Base-by-base conservation (phyloP, 2,113 vertebrate genomes). In the Steatornis caripensis region DNA sequence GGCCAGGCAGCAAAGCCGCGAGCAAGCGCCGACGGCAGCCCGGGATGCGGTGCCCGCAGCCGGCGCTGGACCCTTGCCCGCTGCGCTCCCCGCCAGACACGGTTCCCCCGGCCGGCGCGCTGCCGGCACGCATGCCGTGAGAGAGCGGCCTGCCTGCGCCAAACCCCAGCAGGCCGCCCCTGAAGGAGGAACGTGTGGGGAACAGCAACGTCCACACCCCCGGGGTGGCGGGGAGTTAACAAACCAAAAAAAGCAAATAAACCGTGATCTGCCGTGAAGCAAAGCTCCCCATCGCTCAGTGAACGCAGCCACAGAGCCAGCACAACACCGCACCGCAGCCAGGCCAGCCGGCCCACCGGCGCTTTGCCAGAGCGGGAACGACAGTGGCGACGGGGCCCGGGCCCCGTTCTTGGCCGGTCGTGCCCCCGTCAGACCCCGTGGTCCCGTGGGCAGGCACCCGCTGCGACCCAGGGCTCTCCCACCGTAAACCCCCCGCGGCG, bases 361-460 rank as follows among this genome's bases (percentile, higher is more conserved):
- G 2, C 78, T 49, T 37, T 20, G 32, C 51, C 5, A 12, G 13
- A 43, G 76, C 2, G 3, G 76, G 57, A 89, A 39, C 4, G 12
- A 39, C 4, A 2, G 27, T 0, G 5, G 2, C 0, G 7, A 11
- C 5, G 24, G 66, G 72, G 48, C 43, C 62, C 53, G 4, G 43
- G 48, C 54, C 43, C 32, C 2, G 12, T 41, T 75, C 27, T 43
- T n/a, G n/a, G n/a, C n/a, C n/a, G n/a, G n/a, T n/a, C n/a, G n/a
- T n/a, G n/a, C n/a, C n/a, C n/a, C n/a, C n/a, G n/a, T n/a, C 2
- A 5, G 37, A 48, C 13, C 41, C n/a, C 5, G 0, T 5, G 1
- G 21, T 23, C 21, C 32, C 13, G 2, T 5, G 34, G 82, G 48
- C 58, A 10, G 37, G 46, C 1, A 14, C 21, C 36, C 10, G 30